Base-by-base conservation (phyloP, 2,797 vertebrate genomes). In the Sciurus carolinensis region DNA sequence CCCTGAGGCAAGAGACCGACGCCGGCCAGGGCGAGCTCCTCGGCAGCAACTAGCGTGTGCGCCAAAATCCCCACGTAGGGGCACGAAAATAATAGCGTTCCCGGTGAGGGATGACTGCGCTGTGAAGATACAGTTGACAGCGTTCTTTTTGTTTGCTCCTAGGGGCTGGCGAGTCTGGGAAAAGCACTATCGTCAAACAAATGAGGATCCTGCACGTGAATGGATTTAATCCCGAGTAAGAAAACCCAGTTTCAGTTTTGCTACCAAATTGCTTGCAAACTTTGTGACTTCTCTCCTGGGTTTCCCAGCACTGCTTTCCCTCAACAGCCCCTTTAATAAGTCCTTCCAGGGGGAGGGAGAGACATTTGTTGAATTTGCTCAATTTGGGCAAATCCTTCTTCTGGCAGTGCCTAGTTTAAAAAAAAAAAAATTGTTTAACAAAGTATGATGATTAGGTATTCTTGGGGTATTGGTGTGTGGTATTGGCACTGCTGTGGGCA, bases 161-260 rank as follows among this genome's bases (percentile, higher is more conserved):
- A 99, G 99, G 99, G 96, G 99, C 99, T 96, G 99, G 99, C 93
- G 99, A 99, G 98, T 99, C 99, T 67, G 99, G 99, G 98, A 99
- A 99, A 98, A 99, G 99, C 98, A 99, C 99, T 33, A 99, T 99
- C 82, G 99, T 99, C 98, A 99, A 99, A 98, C 99, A 99, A 98
- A 99, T 99, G 99, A 99, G 99, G 98, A 99, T 99, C 98, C 99
- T 99, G 97, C 99, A 99, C 81, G 99, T 99, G 79, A 99, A 99
- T 92, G 99, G 99, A 96, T 99, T 99, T 98, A 99, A 99, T 97
- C 98, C 99, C 97, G 99, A 99, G 99, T 99, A 98, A 99, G 99
- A 97, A 96, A 39, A 50, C 52, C 87, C 92, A 9, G 18, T 97
- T 96, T 87, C 91, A 76, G 81, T 95, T 96, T 47, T 36, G 44